Conservation (phyloP, 1,140 invertebrate genomes). For the Eciton burchellii region DNA sequence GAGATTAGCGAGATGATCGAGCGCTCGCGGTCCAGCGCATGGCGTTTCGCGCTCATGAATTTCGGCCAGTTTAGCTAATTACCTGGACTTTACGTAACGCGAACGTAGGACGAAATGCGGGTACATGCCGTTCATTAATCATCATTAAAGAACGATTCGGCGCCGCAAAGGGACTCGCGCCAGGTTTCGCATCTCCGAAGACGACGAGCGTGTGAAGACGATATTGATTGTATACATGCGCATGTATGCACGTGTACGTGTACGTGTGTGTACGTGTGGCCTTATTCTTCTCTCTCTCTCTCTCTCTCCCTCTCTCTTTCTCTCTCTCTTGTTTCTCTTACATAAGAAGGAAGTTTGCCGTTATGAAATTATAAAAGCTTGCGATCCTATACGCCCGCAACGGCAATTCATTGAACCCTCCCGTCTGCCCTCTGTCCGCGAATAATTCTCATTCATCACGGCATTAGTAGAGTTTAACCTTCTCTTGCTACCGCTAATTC, state of each 20-base stretch:
- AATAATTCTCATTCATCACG: slow-evolving; percentile 7
- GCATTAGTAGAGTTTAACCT: neutral
- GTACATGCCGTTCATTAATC: slow-evolving; percentile 62
- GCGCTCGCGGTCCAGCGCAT: slow-evolving; percentile 26
- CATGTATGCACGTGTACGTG: neutral
- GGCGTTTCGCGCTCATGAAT: slow-evolving; percentile 43
- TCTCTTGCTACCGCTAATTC: neutral
- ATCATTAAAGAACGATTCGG: slow-evolving; percentile 74
- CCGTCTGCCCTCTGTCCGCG: neutral
- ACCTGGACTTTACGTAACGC: slow-evolving; percentile 60
- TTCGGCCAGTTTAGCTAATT: slow-evolving; percentile 61
- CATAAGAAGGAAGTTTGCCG: neutral
- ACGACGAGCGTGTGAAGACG: slow-evolving; percentile 47
- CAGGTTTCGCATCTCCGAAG: slow-evolving; percentile 63
- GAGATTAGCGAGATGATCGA: slow-evolving; percentile 67
- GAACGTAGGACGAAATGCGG: slow-evolving; percentile 19
- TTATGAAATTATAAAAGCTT: slow-evolving; percentile 22
- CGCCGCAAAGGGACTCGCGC: slow-evolving; percentile 49
- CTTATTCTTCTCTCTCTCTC: no score
- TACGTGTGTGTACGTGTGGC: neutral
- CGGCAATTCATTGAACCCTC: slow-evolving; percentile 23
- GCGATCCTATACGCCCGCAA: neutral
- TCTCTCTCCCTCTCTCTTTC: neutral
- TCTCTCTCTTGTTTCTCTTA: slow-evolving; percentile 34
- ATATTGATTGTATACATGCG: neutral